Base-by-base conservation (phyloP, 1,140 invertebrate genomes). In the Carcinoscorpius rotundicauda region DNA sequence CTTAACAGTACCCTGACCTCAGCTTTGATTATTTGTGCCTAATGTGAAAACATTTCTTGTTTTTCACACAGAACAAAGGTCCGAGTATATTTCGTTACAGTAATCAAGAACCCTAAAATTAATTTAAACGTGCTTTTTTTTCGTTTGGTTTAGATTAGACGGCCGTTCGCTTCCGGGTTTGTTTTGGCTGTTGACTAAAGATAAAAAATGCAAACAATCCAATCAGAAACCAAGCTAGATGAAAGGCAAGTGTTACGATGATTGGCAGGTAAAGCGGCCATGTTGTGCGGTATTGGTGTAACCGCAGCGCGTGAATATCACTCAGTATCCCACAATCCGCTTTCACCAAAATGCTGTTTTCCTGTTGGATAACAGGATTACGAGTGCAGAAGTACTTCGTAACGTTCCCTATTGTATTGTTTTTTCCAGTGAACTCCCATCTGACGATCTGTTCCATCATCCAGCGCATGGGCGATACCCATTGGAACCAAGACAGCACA, bases 381-480 rank as follows among this genome's bases (percentile, higher is more conserved):
- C 65, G 52, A 51, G 52, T 62, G 51, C 72, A 72, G 3, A 65
- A 52, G 66, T 70, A 62, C 49, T 66, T 52, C 48, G 51, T 29
- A 49, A 52, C 53, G 51, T 65, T 49, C 53, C 51, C 11, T 29
- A 29, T 29, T 29, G 29, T 29, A 29, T 29, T 29, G 29, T 29
- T 0, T n/a, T 9, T 10, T 5, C 56, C 29, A 50, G 66, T 65
- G 49, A 76, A 73, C 52, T 76, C 75, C 62, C 71, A 71, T 4
- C 58, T 64, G 6, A 69, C 64, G 8, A 93, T 71, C 11, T 84
- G 79, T 0, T 86, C 83, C 49, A 90, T 69, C 0, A 86, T 77
- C 89, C 90, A 93, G 49, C 83, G 78, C 4, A 86, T 80, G 0
- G 89, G 88, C 4, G 88, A 91, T 11, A 85, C 75, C 68, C 84